Evolutionary conservation across 2,797 vertebrate genomes (phyloP).

Genomic region (Choloepus didactylus): DNA sequence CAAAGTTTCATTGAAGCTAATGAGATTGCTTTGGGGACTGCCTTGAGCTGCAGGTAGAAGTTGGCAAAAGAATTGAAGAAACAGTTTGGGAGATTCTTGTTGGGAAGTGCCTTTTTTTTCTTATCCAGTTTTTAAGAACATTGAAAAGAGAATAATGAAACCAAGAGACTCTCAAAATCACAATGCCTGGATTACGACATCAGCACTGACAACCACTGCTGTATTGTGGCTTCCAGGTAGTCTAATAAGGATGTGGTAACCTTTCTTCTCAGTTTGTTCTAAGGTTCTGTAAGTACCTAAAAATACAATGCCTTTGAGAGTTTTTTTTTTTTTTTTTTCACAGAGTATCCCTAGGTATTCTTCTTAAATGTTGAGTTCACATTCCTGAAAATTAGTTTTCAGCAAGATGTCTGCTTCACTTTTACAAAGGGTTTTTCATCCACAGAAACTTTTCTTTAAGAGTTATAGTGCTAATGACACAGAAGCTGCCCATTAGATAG

Average conservation of each 20-base stretch:
- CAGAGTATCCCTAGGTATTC: neutral
- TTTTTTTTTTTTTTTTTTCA: neutral
- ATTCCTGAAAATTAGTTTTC: constrained; percentile 18
- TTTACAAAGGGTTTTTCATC: neutral
- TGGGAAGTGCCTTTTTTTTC: neutral
- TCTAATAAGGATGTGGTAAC: neutral
- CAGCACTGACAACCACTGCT: neutral
- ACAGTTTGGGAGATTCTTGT: neutral
- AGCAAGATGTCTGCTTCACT: neutral
- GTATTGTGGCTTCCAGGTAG: neutral
- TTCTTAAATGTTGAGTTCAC: neutral
- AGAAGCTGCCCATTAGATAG: neutral
- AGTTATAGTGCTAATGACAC: neutral
- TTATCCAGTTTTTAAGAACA: neutral
- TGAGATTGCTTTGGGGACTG: neutral
- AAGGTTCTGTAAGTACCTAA: neutral
- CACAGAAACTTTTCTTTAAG: neutral
- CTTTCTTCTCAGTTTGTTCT: neutral
- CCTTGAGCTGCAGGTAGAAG: neutral
- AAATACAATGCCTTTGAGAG: neutral
- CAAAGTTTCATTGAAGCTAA: neutral
- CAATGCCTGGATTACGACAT: neutral
- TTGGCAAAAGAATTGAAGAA: neutral
- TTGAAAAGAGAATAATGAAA: neutral
- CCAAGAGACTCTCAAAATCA: neutral